Evolutionary conservation across 2,797 vertebrate species (phyloP), one percentile per base, ranked within the genome.

Genomic region (Danionella dracula): DNA sequence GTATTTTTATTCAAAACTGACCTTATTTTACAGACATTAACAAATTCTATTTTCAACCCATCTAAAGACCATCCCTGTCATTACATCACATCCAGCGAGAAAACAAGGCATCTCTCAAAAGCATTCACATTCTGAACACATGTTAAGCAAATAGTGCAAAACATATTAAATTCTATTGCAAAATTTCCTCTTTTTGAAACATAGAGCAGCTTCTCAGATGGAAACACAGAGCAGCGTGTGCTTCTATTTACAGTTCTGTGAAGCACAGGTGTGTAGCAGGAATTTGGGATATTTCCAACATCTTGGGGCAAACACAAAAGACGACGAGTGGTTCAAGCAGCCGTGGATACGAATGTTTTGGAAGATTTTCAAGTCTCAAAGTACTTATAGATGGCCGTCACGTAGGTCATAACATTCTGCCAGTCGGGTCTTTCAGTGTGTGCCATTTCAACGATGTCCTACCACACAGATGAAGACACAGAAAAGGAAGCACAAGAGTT

Each of bases 401-500:
- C 90, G 0, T 94, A 94, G 13, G 89, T 85, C 92, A 94, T 93
- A 73, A 94, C 90, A 13, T 85, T 92, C 74, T 94, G 92, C 93
- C 93, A 94, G 71, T 94, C 93, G 0, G 93, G 91, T 34, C 93
- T 87, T 72, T 94, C 93, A 0, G 89, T 93, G 70, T 89, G 86
- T 67, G 90, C 91, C 93, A 94, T 94, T 57, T 94, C 92, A 40
- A 85, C 88, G 70, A 94, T 92, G 80, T 94, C 92, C 93, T 94
- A 79, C 48, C n/a, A 64, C 37, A 55, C 15, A 64, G 13, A 51
- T 8, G 51, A 13, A 64, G 23, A 27, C 6, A 27, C 23, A 27
- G 23, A 6, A 27, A 27, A 27, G 3, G 15, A 41, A 56, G 16
- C 53, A 20, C 8, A 27, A 27, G 6, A 27, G 3, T 6, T 27